Evolutionary conservation across 2,113 vertebrate species (phyloP).

Genomic region (Bujurquina vittata): DNA sequence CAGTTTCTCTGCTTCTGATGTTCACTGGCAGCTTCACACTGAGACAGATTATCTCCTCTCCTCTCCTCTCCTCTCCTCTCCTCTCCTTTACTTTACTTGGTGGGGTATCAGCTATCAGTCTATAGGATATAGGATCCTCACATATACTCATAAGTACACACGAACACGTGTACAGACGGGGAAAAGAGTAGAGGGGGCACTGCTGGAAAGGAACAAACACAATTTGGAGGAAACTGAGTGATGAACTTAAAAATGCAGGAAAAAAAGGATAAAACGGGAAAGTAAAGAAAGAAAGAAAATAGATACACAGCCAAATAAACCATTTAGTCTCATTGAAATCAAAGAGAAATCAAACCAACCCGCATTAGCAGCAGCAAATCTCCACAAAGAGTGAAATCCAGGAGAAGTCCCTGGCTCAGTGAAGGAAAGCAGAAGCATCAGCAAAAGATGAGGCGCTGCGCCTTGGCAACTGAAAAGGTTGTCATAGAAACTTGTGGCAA

Average conservation of each 20-base stretch:
- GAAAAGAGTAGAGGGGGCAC: not conserved
- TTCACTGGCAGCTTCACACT: conserved; percentile 68
- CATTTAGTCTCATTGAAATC: not conserved
- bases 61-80: conserved; percentile 39
- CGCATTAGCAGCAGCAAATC: not conserved
- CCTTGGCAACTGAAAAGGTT: conserved; percentile 28
- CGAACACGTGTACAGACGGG: conserved; percentile 25
- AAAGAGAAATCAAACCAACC: not conserved
- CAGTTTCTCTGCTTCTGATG: conserved; percentile 38
- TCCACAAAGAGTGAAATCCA: not conserved
- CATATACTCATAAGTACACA: conserved; percentile 36
- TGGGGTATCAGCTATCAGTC: conserved; percentile 51
- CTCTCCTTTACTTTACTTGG: conserved; percentile 17
- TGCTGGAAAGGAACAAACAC: not conserved
- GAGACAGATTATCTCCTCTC: conserved; percentile 63
- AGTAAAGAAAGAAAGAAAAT: not conserved
- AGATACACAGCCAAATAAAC: not conserved
- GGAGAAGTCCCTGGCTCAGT: not conserved
- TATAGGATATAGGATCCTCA: conserved; percentile 29
- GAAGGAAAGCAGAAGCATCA: conserved; percentile 5
- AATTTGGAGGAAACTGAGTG: not conserved
- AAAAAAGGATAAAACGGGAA: not conserved
- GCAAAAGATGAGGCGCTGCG: conserved; percentile 27
- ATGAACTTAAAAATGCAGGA: not conserved
- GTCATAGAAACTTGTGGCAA: conserved; percentile 45